Evolutionary conservation across 2,113 vertebrate species (phyloP), one percentile per base, ranked within the genome.

Genomic region (Xiphophorus maculatus): DNA sequence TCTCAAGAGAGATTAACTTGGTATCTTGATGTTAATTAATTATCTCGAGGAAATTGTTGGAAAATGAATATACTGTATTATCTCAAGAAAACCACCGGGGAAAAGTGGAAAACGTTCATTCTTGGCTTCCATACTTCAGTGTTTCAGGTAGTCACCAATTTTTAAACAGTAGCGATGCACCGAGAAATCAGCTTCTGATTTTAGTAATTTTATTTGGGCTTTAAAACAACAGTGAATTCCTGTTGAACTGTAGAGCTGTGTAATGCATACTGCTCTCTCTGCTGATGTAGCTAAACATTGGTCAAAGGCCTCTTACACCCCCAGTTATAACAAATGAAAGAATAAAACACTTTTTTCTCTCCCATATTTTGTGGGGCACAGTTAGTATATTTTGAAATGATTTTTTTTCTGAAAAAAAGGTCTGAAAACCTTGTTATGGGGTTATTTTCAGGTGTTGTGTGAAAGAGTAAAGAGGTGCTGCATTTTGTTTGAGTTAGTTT

Each of bases 61-160:
- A 11, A 37, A 37, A 11, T 37, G 10, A 37, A 37, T 12, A 3
- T 37, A n/a, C n/a, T n/a, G n/a, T n/a, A 37, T 37, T 37, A 37
- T 37, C 35, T 37, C 35, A 37, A 37, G 35, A 12, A 37, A 37
- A 37, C 35, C 35, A 37, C 35, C 35, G 2, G 35, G 35, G 12
- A 37, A 37, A 37, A 37, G 35, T 11, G 35, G 10, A 11, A 37
- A 37, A 37, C 10, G 10, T 37, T 37, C 35, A 12, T 37, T 37
- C 35, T 37, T 1, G 10, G 35, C 11, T 63, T 84, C 80, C 64
- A 84, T 87, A 70, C n/a, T 76, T 35, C 80, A n/a, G 66, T 84
- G 60, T 79, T 86, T 79, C 54, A 76, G 66, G 32, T 30, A 62
- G 73, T 69, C 80, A 76, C 75, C 63, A 74, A 66, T 37, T 82